Evolutionary conservation across 2,888 invertebrate genomes (phyloP).

Genomic region (Orthosia incerta): DNA sequence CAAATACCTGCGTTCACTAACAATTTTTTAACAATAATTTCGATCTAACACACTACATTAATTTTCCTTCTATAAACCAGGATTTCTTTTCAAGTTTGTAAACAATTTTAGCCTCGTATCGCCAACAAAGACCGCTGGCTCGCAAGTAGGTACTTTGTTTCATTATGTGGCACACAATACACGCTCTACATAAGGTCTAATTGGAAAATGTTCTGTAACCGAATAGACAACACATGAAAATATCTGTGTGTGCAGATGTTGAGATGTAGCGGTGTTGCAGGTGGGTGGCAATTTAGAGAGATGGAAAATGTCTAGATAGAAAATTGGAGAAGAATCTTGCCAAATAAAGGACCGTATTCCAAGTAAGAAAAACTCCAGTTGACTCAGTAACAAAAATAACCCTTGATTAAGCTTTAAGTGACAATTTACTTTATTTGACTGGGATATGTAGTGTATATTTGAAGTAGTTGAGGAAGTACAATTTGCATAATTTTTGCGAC

Average conservation of each 20-base stretch:
- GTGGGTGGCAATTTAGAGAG: background rate
- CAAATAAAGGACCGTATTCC: no score
- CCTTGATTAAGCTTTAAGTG: no score
- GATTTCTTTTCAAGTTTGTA: constrained; percentile 30
- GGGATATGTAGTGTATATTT: no score
- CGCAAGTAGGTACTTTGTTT: constrained; percentile 54
- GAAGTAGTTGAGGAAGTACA: no score
- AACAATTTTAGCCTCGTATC: constrained; percentile 26
- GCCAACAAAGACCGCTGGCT: constrained; percentile 43
- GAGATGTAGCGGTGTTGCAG: constrained; percentile 48
- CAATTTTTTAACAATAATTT: background rate
- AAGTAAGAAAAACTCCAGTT: no score
- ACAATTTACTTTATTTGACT: no score
- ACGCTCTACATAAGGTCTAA: constrained; percentile 59
- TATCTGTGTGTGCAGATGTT: constrained; percentile 53
- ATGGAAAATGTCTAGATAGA: background rate
- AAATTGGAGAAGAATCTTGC: background rate
- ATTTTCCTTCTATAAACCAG: background rate
- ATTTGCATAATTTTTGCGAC: no score
- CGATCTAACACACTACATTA: background rate
- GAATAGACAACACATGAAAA: constrained; percentile 64
- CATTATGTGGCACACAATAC: constrained; percentile 57
- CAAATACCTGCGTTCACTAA: background rate
- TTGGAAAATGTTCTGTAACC: constrained; percentile 59
- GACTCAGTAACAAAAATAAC: no score